Base-by-base conservation (phyloP, 2,113 vertebrate genomes). In the Psophia crepitans region DNA sequence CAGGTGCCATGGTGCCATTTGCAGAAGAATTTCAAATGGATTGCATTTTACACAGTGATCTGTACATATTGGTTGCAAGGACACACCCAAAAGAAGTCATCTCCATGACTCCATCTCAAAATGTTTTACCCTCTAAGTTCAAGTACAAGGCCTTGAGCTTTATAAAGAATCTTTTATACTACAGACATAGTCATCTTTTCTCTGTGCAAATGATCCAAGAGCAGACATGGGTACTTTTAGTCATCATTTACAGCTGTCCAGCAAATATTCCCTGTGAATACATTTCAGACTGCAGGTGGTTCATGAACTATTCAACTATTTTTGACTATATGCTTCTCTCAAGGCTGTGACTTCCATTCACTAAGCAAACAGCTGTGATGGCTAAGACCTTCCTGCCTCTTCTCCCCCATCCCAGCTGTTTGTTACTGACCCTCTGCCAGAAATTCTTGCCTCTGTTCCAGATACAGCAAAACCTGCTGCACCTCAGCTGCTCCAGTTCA, bases 381-480 rank as follows among this genome's bases (percentile, higher is more conserved):
- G 69, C 43, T 91, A 60, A 95, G 86, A 91, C 91, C 91, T 95
- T 79, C 58, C 74, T 87, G 81, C 77, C 74, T 87, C 89, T 87
- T 96, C 87, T 95, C n/a, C 58, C 65, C 53, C 53, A 84, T 84
- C 94, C 93, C 96, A 97, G 96, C 96, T 97, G 96, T 97, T 97
- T 96, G 46, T 64, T 91, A 79, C 61, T 84, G 87, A 95, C 87
- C 89, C 44, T 82, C 85, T 95, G 96, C 96, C 96, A 97, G 65
- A 95, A 96, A 96, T 97, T 97, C 89, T 96, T 96, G 96, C 87
- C 94, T 33, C 48, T 23, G 21, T 92, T 96, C 96, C 96, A 97
- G 93, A 73, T 87, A 96, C 87, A 96, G 93, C 91, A 95, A 96
- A 97, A 97, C 81, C 77, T 95, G 84, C 93, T 95, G 93, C 87